These are phyloP conservation scores for Oasisia sp. DNA, from an alignment of 2,888 invertebrate genomes.

Conservation along the genomic window DNA sequence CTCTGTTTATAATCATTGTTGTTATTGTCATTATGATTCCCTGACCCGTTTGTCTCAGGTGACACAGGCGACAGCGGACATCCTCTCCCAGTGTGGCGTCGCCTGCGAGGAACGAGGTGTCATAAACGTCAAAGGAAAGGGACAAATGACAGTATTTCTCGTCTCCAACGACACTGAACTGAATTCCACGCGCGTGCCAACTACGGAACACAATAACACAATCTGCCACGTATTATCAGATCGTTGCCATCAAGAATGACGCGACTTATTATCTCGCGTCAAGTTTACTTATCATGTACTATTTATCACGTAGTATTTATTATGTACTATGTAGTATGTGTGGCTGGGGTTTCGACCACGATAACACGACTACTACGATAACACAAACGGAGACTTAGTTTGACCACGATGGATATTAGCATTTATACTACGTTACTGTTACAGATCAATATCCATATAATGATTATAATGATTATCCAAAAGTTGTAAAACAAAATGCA, in stretches of 20 bases:
- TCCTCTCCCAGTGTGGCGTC: slow-evolving; percentile 84
- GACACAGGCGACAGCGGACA: slow-evolving; percentile 79
- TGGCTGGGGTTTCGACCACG: neutral
- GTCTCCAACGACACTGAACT: slow-evolving; percentile 23
- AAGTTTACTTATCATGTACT: neutral
- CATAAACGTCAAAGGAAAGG: slow-evolving; percentile 92
- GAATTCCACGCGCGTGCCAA: neutral
- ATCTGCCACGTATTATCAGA: neutral
- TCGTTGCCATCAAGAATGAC: neutral
- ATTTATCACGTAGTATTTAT: neutral
- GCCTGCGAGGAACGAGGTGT: slow-evolving; percentile 88
- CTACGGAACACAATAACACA: neutral
- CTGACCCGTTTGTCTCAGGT: slow-evolving; percentile 70
- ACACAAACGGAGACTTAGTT: neutral
- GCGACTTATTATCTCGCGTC: neutral
- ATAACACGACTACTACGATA: neutral
- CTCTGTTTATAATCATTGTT: too few relatives aligned
- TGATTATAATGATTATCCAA: too few relatives aligned
- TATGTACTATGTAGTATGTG: neutral
- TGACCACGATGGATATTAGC: neutral
- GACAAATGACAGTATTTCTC: slow-evolving; percentile 84
- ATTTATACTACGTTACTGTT: neutral
- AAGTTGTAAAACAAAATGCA: too few relatives aligned
- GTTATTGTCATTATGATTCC: neutral
- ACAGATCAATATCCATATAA: too few relatives aligned